phyloP scores from a whole-genome alignment of 1,140 invertebrate genomes.

The Drosophila kepulauana region DNA sequence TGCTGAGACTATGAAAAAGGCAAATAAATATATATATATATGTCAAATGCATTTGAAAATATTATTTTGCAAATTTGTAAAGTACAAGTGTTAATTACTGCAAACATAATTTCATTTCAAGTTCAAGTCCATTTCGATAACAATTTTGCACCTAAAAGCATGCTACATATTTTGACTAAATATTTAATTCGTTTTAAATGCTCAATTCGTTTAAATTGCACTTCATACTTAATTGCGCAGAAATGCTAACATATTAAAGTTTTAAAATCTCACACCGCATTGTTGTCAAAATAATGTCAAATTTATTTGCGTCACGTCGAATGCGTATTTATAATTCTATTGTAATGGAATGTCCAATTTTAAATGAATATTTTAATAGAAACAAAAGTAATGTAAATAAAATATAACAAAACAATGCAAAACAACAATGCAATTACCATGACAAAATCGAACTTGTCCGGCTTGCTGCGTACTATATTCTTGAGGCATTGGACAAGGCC shows the following conservation, averaged over 20 bases:
- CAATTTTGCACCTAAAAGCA: no score
- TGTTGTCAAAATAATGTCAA: neutral
- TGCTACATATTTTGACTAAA: no score
- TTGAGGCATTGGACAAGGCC: neutral
- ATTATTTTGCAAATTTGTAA: no score
- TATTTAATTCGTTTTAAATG: no score
- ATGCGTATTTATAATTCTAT: constrained; percentile 5
- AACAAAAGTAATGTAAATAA: constrained; percentile 6
- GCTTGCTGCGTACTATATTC: constrained; percentile 1
- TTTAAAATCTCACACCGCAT: no score
- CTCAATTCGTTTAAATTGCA: no score
- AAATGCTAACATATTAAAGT: no score
- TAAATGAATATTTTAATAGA: constrained; percentile 16
- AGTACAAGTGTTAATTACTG: no score
- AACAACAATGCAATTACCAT: constrained; percentile 26
- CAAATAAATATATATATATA: no score
- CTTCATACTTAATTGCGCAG: no score
- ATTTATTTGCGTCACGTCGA: neutral
- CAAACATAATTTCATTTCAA: neutral
- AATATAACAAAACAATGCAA: constrained; percentile 7
- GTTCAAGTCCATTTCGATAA: neutral
- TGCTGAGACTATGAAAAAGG: no score
- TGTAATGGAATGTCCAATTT: neutral
- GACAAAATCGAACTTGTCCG: constrained; percentile 25
- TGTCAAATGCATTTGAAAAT: no score